phyloP scores from a whole-genome alignment of 2,797 vertebrate genomes.

The Petrocephalus schoutedeni region DNA sequence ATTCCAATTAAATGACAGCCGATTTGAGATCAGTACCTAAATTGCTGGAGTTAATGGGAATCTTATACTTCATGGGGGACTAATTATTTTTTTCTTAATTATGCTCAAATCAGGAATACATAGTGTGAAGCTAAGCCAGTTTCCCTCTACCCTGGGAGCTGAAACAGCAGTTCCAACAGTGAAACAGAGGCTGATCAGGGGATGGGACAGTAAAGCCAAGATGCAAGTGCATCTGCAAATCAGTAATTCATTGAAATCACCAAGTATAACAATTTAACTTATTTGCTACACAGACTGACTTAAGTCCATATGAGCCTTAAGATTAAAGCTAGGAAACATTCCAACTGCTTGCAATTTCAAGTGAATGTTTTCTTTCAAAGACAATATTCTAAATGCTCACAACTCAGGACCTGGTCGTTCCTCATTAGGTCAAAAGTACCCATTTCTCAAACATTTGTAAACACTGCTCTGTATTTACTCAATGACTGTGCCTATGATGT shows the following conservation, averaged over 20 bases:
- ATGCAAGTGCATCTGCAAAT: background rate
- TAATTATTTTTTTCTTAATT: constrained; percentile 58
- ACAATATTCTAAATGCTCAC: background rate
- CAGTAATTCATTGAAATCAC: background rate
- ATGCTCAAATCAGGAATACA: constrained; percentile 46
- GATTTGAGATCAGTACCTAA: constrained; percentile 51
- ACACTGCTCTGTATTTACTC: background rate
- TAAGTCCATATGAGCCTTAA: background rate
- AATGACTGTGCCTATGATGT: background rate
- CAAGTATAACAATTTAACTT: background rate
- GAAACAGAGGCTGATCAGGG: background rate
- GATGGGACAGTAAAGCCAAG: background rate
- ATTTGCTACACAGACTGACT: background rate
- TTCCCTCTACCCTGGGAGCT: constrained; percentile 33
- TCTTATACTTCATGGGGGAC: constrained; percentile 56
- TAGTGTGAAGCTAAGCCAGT: constrained; percentile 50
- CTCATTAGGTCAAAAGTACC: background rate
- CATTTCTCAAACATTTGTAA: background rate
- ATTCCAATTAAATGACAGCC: background rate
- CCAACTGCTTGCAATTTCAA: background rate
- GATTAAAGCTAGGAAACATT: background rate
- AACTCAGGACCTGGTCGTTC: background rate
- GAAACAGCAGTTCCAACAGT: constrained; percentile 16
- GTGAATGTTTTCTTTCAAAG: background rate
- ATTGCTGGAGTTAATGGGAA: constrained; percentile 54